Evolutionary conservation across 92 coral and sea anemone species (phyloP).

Genomic region (Palythoa heliodiscus): DNA sequence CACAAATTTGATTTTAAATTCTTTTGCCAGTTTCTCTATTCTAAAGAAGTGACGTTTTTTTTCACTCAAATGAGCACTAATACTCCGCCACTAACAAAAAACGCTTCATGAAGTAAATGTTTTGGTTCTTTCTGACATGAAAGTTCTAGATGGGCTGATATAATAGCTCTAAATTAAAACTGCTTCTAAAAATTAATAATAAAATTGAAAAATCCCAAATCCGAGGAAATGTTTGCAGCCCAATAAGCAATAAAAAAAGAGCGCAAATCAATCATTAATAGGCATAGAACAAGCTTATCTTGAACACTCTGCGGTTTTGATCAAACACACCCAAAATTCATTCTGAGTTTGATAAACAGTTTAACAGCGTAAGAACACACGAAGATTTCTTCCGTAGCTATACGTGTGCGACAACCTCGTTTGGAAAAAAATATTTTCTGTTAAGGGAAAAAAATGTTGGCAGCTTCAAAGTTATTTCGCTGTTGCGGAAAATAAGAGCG

Average conservation of each 20-base stretch:
- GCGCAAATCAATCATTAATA: not conserved
- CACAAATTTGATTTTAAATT: not conserved
- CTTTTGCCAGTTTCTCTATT: not conserved
- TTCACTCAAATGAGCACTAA: not conserved
- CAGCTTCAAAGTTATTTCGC: not conserved
- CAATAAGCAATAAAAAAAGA: not conserved
- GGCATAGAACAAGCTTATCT: not conserved
- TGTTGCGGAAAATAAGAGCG: not conserved
- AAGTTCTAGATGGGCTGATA: not conserved
- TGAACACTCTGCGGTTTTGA: not conserved
- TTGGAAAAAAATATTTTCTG: not conserved
- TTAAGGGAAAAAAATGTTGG: not conserved
- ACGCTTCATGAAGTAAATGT: no score
- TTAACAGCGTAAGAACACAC: not conserved
- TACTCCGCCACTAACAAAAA: not conserved
- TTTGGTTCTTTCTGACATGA: no score
- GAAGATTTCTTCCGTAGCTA: no score
- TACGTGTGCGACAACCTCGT: no score
- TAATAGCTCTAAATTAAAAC: not conserved
- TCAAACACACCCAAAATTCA: not conserved
- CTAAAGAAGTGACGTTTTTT: not conserved
- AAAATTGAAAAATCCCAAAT: not conserved
- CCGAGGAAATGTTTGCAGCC: not conserved
- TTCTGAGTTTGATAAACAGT: not conserved
- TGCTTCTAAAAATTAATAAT: not conserved